Conservation (phyloP, 1,140 invertebrate genomes). For the Apis laboriosa region DNA sequence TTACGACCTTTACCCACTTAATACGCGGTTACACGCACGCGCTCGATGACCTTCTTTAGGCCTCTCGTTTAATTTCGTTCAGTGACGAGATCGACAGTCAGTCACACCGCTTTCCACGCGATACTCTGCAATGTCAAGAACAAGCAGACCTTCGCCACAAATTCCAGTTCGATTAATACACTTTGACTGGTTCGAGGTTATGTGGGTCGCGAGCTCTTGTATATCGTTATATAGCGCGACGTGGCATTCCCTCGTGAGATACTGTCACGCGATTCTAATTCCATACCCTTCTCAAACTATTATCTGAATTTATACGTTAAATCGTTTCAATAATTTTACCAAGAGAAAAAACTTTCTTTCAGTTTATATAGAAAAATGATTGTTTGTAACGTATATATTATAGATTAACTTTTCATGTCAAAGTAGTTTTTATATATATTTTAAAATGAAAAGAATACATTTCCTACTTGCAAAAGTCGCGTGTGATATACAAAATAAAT, state of each 20-base stretch:
- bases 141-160: conserved; percentile 11
- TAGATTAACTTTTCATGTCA: too few species aligned
- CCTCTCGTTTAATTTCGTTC: conserved; percentile 45
- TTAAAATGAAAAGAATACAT: too few species aligned
- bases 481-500: not conserved
- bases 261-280: not conserved
- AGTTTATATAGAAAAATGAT: too few species aligned
- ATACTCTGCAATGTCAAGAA: conserved; percentile 38
- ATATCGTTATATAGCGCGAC: not conserved
- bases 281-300: not conserved
- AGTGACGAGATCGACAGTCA: conserved; percentile 10
- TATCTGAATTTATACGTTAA: not conserved
- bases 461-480: too few species aligned
- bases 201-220: conserved; percentile 4
- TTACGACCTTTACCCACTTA: conserved; percentile 33
- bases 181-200: conserved; percentile 18
- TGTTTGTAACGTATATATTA: too few species aligned
- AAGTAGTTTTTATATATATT: too few species aligned
- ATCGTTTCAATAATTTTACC: not conserved
- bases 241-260: not conserved
- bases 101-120: not conserved
- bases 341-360: not conserved
- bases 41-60: conserved; percentile 32
- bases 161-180: conserved; percentile 15
- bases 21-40: conserved; percentile 15